Conservation (phyloP, 2,888 invertebrate genomes). For the Deilephila porcellus region DNA sequence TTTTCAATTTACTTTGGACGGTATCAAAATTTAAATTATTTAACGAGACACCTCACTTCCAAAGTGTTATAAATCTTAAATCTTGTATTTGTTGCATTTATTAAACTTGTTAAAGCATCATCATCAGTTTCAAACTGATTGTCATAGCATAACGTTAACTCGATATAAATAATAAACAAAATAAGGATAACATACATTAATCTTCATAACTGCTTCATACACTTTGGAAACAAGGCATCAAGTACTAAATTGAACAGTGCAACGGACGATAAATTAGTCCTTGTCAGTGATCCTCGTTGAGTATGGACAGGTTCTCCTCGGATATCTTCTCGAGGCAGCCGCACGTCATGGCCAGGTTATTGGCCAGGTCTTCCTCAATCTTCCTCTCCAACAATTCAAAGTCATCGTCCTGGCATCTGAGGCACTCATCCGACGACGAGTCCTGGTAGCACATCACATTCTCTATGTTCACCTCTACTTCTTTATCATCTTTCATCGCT, state of each 20-base stretch:
- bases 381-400: constrained; percentile 71
- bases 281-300: constrained; percentile 59
- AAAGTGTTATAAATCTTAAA: not conserved
- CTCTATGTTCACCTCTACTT: constrained; percentile 75
- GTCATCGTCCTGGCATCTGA: constrained; percentile 73
- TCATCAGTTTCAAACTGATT: not conserved
- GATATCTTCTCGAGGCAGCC: constrained; percentile 75
- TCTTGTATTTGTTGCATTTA: no score
- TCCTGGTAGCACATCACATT: constrained; percentile 75
- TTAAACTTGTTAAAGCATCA: not conserved
- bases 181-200: no score
- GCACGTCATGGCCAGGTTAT: constrained; percentile 53
- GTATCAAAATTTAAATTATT: not conserved
- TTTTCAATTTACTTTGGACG: constrained; percentile 14
- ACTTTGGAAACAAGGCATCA: constrained; percentile 24
- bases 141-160: not conserved
- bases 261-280: constrained; percentile 48
- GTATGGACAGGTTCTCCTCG: constrained; percentile 70
- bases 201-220: no score
- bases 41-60: not conserved
- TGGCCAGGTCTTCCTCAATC: constrained; percentile 70
- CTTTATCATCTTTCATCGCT: constrained; percentile 50
- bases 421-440: constrained; percentile 77
- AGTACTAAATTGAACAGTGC: constrained; percentile 19
- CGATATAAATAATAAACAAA: no score